Conservation (phyloP, 1,140 invertebrate species). For the Glomeris maerens region DNA sequence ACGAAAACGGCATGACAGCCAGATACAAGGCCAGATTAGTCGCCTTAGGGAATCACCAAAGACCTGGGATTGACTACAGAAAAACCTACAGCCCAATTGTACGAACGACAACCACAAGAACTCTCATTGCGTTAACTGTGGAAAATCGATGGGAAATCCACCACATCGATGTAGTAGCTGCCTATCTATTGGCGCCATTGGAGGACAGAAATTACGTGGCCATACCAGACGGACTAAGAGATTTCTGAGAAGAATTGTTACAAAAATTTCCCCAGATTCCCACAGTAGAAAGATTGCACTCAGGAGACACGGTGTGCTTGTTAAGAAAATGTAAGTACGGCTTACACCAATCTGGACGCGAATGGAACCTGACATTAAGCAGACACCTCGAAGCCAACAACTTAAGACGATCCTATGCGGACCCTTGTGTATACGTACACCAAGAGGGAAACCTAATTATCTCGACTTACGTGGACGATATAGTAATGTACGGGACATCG, state of each 20-base stretch:
- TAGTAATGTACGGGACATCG: too few relatives aligned
- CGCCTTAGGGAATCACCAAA: background rate
- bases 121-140: too few relatives aligned
- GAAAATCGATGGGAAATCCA: constrained; percentile 3
- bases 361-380: background rate
- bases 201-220: background rate
- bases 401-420: background rate
- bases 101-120: too few relatives aligned
- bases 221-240: background rate
- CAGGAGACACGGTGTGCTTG: background rate
- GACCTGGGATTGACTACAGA: background rate
- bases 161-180: constrained; percentile 2
- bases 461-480: background rate
- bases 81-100: background rate
- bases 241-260: too few relatives aligned
- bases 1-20: background rate
- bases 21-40: background rate
- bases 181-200: background rate
- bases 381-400: background rate
- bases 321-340: background rate
- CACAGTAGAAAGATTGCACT: too few relatives aligned
- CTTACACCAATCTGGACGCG: background rate
- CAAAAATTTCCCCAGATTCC: too few relatives aligned
- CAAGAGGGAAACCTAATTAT: background rate
- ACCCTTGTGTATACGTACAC: background rate